phyloP scores from a whole-genome alignment of 2,797 vertebrate genomes.

The Centropyge bicolor region DNA sequence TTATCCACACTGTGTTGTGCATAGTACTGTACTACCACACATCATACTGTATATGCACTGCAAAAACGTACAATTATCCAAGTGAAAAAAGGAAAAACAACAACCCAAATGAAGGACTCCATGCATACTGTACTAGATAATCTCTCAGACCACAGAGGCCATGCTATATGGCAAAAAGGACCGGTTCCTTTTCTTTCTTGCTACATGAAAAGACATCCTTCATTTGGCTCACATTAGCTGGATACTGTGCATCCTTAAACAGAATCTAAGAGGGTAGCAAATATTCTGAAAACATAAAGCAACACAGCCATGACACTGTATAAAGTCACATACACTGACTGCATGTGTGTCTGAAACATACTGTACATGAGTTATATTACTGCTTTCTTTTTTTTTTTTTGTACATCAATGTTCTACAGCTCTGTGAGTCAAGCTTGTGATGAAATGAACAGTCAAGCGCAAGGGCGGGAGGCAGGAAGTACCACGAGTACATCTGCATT shows the following conservation, averaged over 20 bases:
- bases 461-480: constrained; percentile 51
- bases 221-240: constrained; percentile 81
- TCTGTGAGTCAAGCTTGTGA: constrained; percentile 75
- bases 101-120: constrained; percentile 69
- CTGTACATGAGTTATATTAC: constrained; percentile 75
- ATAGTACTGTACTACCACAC: constrained; percentile 59
- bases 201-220: constrained; percentile 84
- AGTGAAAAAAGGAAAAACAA: constrained; percentile 42
- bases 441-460: constrained; percentile 72
- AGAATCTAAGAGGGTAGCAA: constrained; percentile 68
- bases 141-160: constrained; percentile 73
- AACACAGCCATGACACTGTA: constrained; percentile 56
- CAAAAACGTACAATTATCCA: constrained; percentile 60
- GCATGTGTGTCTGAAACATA: constrained; percentile 71
- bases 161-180: constrained; percentile 65
- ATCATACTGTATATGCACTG: constrained; percentile 54
- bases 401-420: constrained; percentile 75
- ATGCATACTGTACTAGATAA: constrained; percentile 67
- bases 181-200: constrained; percentile 60
- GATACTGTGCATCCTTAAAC: constrained; percentile 70
- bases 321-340: constrained; percentile 64
- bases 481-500: constrained; percentile 61
- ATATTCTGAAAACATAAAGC: constrained; percentile 48
- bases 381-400: constrained; percentile 56
- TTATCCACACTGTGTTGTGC: constrained; percentile 58